A percentile compares a stretch with the other conserved stretches of the same genome.
Evolutionary conservation across 2,797 vertebrate genomes (phyloP).

Genomic region (Botia almorhae): DNA sequence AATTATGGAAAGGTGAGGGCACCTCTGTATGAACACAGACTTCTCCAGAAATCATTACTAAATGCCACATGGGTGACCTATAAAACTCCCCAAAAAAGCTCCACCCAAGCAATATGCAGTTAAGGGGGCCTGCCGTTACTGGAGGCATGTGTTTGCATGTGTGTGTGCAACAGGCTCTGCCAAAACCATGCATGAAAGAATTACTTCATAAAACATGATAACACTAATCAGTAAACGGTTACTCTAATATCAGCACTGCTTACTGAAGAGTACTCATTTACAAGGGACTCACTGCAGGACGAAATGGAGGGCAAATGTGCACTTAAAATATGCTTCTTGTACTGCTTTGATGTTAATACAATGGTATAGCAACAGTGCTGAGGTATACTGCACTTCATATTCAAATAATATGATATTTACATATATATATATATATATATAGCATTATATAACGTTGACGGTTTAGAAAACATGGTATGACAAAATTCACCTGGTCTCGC

Average conservation of each 20-base stretch:
- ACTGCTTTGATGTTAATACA: background rate
- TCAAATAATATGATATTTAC: too few relatives aligned
- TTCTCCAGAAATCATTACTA: conserved; percentile 31
- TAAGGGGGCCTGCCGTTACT: conserved; percentile 16
- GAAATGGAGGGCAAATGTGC: background rate
- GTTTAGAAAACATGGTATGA: too few relatives aligned
- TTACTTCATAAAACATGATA: conserved; percentile 14
- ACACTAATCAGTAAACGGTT: conserved; percentile 25
- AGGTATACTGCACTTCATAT: background rate
- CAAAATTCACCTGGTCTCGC: too few relatives aligned
- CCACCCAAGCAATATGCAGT: conserved; percentile 33
- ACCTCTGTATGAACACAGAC: conserved; percentile 19
- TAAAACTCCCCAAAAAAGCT: conserved; percentile 17
- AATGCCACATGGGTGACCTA: conserved; percentile 24
- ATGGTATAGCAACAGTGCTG: background rate
- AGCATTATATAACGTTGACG: too few relatives aligned
- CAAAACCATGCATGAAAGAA: background rate
- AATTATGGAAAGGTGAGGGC: conserved; percentile 25
- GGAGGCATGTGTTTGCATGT: background rate
- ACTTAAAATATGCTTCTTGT: background rate
- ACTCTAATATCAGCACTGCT: conserved; percentile 3
- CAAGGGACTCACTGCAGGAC: background rate
- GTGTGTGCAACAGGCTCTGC: background rate
- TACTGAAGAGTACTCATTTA: background rate
- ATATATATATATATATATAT: too few relatives aligned